Base-by-base conservation (phyloP, 1,140 invertebrate species). In the Hylaeus volcanicus region DNA sequence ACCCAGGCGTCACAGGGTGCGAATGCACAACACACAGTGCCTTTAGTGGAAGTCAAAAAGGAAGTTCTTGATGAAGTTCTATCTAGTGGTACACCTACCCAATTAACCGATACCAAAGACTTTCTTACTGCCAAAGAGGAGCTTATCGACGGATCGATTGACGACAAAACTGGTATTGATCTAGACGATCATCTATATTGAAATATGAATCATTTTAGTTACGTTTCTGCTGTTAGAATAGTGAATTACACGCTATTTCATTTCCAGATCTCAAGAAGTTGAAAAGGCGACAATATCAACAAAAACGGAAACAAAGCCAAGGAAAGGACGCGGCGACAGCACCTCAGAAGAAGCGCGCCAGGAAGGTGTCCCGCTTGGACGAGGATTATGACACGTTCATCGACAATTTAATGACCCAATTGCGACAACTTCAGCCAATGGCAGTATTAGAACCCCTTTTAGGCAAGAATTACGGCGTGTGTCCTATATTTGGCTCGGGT, bases 301-400 rank as follows among this genome's bases (percentile, higher is more conserved):
- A 97, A 88, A 98, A 97, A 88, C 94, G 97, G 51, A 92, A 94
- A 51, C 94, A 95, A 89, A 96, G 95, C 89, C 95, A 94, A 83
- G 94, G 95, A 48, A 96, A 95, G 82, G 95, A 96, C 71, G 93
- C 86, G 89, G 89, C 86, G 87, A 86, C 93, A 51, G 92, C 92
- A 56, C 94, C 94, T 39, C 94, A 96, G 51, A 98, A 97, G 88
- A 98, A 98, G 91, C 94, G 97, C 45, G 94, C 96, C 12, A 94
- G 97, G 45, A 98, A 98, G 92, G 95, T 96, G 45, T 97, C 97
- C 3, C 96, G 97, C 88, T 94, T 97, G 15, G 97, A 98, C 87
- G 98, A 98, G 93, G 98, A 98, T 93, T 98, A 98, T 92, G 98
- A 98, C 90, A 96, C 96, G 8, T 98, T 96, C 89, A 96, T 98